Conservation (phyloP, 2,797 vertebrate species). For the Acanthurus lineatus region DNA sequence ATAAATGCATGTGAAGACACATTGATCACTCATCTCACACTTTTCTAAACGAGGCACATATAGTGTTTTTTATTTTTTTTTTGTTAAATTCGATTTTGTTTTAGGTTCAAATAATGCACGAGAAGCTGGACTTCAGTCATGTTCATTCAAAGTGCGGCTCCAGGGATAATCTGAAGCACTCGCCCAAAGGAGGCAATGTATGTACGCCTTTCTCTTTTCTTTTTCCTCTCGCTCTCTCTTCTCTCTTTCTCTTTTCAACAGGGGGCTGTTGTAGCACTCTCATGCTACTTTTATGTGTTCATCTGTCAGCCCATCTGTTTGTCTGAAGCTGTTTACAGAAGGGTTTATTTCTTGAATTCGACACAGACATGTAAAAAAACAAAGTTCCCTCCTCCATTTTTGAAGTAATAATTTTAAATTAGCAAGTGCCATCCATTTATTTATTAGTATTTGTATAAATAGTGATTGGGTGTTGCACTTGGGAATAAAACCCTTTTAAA, state of each 20-base stretch:
- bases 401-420: neutral
- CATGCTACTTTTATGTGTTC: slow-evolving; percentile 43
- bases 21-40: slow-evolving; percentile 26
- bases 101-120: slow-evolving; percentile 77
- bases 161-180: slow-evolving; percentile 83
- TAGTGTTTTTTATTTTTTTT: slow-evolving; percentile 54
- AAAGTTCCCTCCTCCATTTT: neutral
- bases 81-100: slow-evolving; percentile 59
- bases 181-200: slow-evolving; percentile 82
- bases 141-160: slow-evolving; percentile 83
- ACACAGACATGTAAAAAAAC: neutral
- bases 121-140: slow-evolving; percentile 83
- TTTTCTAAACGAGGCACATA: slow-evolving; percentile 56
- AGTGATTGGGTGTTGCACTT: slow-evolving; percentile 6
- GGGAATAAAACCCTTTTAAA: slow-evolving; percentile 18
- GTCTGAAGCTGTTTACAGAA: slow-evolving; percentile 4
- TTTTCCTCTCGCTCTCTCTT: neutral
- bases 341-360: slow-evolving; percentile 25
- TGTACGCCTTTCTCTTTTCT: slow-evolving; percentile 61
- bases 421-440: neutral
- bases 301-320: slow-evolving; percentile 10
- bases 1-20: slow-evolving; percentile 38
- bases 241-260: neutral
- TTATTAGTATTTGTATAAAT: neutral
- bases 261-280: slow-evolving; percentile 10